Evolutionary conservation across 2,888 invertebrate species (phyloP).

Genomic region (Pinctada fucata): DNA sequence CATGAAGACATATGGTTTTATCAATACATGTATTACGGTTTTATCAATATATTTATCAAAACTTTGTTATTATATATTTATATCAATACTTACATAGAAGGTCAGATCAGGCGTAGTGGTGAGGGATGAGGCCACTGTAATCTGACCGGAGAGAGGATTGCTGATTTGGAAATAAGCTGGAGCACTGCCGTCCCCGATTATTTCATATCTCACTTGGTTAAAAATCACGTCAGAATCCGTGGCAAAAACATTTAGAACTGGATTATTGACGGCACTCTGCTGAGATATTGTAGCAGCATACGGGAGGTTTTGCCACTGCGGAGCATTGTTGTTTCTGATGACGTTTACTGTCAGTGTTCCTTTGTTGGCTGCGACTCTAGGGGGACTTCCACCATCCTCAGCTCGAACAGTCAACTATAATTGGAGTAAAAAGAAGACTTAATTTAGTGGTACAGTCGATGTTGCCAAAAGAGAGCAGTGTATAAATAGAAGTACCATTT

Average conservation of each 20-base stretch:
- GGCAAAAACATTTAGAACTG: constrained; percentile 39
- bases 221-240: constrained; percentile 39
- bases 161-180: constrained; percentile 59
- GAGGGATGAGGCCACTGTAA: constrained; percentile 49
- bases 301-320: constrained; percentile 39
- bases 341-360: constrained; percentile 47
- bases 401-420: constrained; percentile 46
- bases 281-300: constrained; percentile 41
- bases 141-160: constrained; percentile 51
- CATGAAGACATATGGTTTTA: too few relatives aligned
- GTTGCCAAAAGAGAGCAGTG: too few relatives aligned
- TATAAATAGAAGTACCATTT: too few relatives aligned
- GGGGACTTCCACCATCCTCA: constrained; percentile 48
- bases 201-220: constrained; percentile 47
- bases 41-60: too few relatives aligned
- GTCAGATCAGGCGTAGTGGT: constrained; percentile 41
- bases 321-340: constrained; percentile 44
- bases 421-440: not conserved
- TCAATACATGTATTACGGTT: too few relatives aligned
- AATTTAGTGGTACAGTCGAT: not conserved
- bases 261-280: constrained; percentile 19
- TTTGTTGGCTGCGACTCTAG: constrained; percentile 28
- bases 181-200: constrained; percentile 61
- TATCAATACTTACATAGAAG: constrained; percentile 41
- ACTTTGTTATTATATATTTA: too few relatives aligned